Evolutionary conservation across 2,797 vertebrate genomes (phyloP).

Genomic region (Carduelis carduelis): DNA sequence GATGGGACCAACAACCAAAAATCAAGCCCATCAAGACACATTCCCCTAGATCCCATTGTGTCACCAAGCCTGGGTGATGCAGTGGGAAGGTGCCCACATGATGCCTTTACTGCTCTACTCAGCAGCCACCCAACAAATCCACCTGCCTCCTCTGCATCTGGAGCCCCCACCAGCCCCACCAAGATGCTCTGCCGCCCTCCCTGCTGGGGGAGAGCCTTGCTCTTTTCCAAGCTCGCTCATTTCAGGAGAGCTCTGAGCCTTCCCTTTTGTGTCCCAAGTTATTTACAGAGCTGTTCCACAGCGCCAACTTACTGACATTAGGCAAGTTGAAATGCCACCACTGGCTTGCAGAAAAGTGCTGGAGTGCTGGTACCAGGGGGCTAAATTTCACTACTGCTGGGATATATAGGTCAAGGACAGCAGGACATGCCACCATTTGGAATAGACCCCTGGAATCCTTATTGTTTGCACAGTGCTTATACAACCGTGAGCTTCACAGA

Average conservation of each 20-base stretch:
- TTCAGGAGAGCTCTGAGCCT: not conserved
- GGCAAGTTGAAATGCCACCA: not conserved
- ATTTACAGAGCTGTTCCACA: not conserved
- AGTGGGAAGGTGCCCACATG: fast-evolving
- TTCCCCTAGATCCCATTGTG: fast-evolving
- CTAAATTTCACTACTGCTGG: not conserved
- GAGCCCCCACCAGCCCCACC: not conserved
- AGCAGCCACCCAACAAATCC: not conserved
- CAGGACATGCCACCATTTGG: not conserved
- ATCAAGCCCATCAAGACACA: fast-evolving
- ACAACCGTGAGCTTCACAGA: not conserved
- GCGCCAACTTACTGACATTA: not conserved
- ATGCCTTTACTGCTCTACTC: not conserved
- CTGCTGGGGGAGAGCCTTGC: not conserved
- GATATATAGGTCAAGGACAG: constrained; percentile 45
- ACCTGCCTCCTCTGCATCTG: not conserved
- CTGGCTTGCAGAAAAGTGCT: not conserved
- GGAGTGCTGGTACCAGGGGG: not conserved
- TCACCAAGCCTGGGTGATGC: fast-evolving
- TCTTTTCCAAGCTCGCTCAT: not conserved
- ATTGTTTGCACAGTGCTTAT: not conserved
- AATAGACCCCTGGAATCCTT: not conserved
- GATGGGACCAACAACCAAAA: not conserved
- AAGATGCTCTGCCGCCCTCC: not conserved
- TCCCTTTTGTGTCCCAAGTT: not conserved